These are phyloP conservation scores for Megalops cyprinoides DNA, from an alignment of 2,797 vertebrate genomes.

Conservation along the genomic window DNA sequence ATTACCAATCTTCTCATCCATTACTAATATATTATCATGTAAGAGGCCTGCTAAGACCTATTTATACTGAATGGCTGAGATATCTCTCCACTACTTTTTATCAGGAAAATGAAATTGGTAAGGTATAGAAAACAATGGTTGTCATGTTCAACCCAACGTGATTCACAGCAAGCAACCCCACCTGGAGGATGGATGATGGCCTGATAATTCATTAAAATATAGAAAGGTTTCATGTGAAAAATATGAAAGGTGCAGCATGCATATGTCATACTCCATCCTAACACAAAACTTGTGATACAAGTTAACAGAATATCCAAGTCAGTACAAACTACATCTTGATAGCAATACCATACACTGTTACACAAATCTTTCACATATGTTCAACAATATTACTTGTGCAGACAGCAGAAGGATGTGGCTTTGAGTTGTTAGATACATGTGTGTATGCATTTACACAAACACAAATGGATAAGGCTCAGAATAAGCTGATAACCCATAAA, in stretches of 20 bases:
- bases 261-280: too few relatives aligned
- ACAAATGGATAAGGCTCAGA: slow-evolving; percentile 12
- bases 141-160: neutral
- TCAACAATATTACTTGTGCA: too few relatives aligned
- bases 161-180: neutral
- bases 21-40: neutral
- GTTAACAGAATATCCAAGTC: too few relatives aligned
- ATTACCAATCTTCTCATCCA: too few relatives aligned
- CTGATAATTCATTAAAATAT: neutral
- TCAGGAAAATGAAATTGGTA: neutral
- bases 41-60: neutral
- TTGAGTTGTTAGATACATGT: slow-evolving; percentile 25
- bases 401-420: neutral
- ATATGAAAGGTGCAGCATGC: too few relatives aligned
- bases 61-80: neutral
- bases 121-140: neutral
- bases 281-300: neutral
- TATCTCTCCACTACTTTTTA: neutral
- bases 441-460: neutral
- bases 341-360: too few relatives aligned
- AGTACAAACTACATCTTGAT: too few relatives aligned
- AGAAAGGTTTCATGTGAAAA: neutral
- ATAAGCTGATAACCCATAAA: neutral
- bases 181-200: neutral
- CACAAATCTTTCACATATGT: neutral